Evolutionary conservation across 2,888 invertebrate genomes (phyloP), one percentile per base, ranked within the genome.

Genomic region (Patella ulyssiponensis): DNA sequence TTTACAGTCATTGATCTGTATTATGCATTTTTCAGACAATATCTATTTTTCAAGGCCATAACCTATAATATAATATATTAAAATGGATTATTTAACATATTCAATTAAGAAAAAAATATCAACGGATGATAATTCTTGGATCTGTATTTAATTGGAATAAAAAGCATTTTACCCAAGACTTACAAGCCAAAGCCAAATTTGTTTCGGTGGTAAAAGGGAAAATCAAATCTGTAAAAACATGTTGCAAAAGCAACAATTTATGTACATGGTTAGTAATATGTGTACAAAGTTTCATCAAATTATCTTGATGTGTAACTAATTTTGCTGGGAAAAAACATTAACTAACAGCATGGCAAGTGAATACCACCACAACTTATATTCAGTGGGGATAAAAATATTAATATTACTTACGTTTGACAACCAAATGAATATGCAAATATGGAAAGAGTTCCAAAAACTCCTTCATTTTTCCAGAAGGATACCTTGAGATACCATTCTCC

Each of bases 361-460:
- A 52, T 17, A 20, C 27, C 27, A 12, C 53, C 0, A 7, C 20
- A 20, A 7, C 27, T 9, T 5, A 4, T 1, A 20, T 64, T n/a
- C 20, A 64, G 7, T 20, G 20, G n/a, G 7, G n/a, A 23, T 12
- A 44, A 44, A 44, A 44, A 44, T 9, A 44, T 44, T 17, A 44
- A 27, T 20, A 71, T 54, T 54, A 93, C 94, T 94, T 92, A 96
- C 95, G 98, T 97, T 93, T 99, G 99, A 92, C 99, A 99, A 82
- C 97, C 97, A 76, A 98, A 93, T 0, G 98, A 98, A 96, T 98
- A 97, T 15, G 97, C 96, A 92, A 98, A 97, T 86, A 99, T 98
- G 0, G 99, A 99, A 83, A 98, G 93, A 90, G 97, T 97, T 87
- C 97, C 97, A 74, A 98, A 93, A 78, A 98, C 93, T 0, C 98